Evolutionary conservation across 2,113 vertebrate genomes (phyloP).

Genomic region (Syngnathoides biaculeatus): DNA sequence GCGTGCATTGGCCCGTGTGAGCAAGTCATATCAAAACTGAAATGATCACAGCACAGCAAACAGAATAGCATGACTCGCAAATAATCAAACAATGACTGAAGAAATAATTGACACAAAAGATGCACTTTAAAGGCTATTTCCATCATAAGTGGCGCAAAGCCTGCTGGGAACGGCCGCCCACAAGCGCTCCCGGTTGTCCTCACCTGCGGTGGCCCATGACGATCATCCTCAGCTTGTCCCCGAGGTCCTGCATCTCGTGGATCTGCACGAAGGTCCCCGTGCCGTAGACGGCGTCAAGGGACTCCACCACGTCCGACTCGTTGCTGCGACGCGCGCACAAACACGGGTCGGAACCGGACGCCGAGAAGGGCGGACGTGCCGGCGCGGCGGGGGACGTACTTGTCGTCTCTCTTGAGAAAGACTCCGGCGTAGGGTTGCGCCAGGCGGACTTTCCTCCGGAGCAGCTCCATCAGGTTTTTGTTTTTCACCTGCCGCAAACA

Average conservation of each 20-base stretch:
- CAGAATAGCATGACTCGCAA: too few relatives aligned
- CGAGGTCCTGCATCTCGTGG: constrained; percentile 98
- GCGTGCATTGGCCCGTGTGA: too few relatives aligned
- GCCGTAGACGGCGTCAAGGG: constrained; percentile 85
- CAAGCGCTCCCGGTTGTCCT: background rate
- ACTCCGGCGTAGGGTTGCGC: constrained; percentile 95
- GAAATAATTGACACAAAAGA: too few relatives aligned
- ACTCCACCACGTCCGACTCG: constrained; percentile 88
- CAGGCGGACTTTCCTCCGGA: constrained; percentile 91
- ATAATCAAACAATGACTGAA: too few relatives aligned
- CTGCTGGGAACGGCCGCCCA: too few relatives aligned
- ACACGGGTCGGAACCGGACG: background rate
- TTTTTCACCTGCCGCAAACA: constrained; percentile 85
- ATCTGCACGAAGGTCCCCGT: constrained; percentile 97
- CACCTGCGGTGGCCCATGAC: constrained; percentile 87
- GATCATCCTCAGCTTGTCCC: constrained; percentile 96
- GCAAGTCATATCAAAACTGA: too few relatives aligned
- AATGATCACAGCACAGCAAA: too few relatives aligned
- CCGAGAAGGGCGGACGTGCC: background rate
- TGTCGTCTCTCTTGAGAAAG: constrained; percentile 92
- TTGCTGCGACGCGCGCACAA: constrained; percentile 70
- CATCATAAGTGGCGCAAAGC: too few relatives aligned
- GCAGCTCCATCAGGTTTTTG: constrained; percentile 85
- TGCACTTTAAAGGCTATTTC: too few relatives aligned
- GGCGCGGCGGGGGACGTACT: constrained; percentile 63